A percentile compares a stretch with the other conserved stretches of the same genome.
Conservation (phyloP, 2,797 vertebrate species). For the Sarcoramphus papa region DNA sequence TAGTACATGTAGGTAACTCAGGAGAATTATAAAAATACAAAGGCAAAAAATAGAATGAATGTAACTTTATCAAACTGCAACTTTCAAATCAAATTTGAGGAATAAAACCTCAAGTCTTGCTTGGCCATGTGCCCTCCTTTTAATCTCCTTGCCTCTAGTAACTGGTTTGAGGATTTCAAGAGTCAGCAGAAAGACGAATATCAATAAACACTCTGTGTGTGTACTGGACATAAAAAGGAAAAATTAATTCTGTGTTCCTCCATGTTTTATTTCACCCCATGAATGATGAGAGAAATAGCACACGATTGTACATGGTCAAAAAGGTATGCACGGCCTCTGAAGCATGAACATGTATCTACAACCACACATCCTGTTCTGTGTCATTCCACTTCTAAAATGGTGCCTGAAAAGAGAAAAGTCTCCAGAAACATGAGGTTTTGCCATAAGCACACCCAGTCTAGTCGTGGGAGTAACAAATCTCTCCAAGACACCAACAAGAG, state of each 20-base stretch:
- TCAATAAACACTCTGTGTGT: not conserved
- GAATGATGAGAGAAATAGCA: conserved; percentile 29
- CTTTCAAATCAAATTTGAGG: not conserved
- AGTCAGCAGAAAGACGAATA: not conserved
- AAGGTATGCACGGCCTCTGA: not conserved
- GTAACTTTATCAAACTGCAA: not conserved
- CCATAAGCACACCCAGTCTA: not conserved
- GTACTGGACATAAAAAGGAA: not conserved
- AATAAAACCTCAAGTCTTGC: not conserved
- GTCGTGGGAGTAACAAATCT: not conserved
- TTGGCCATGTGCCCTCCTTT: not conserved
- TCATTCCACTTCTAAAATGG: conserved; percentile 19
- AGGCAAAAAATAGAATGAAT: not conserved
- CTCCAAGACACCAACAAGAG: not conserved
- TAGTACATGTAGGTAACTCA: not conserved
- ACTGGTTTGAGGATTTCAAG: not conserved
- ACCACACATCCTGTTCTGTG: conserved; percentile 42
- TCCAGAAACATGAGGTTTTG: conserved; percentile 20
- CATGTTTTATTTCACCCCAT: conserved; percentile 13
- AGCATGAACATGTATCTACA: not conserved
- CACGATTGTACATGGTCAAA: not conserved
- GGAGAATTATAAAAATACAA: not conserved
- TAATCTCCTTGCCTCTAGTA: not conserved
- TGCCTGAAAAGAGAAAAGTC: conserved; percentile 16
- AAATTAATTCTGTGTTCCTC: not conserved